phyloP scores from a whole-genome alignment of 2,113 vertebrate species.

The Peromyscus maniculatus region DNA sequence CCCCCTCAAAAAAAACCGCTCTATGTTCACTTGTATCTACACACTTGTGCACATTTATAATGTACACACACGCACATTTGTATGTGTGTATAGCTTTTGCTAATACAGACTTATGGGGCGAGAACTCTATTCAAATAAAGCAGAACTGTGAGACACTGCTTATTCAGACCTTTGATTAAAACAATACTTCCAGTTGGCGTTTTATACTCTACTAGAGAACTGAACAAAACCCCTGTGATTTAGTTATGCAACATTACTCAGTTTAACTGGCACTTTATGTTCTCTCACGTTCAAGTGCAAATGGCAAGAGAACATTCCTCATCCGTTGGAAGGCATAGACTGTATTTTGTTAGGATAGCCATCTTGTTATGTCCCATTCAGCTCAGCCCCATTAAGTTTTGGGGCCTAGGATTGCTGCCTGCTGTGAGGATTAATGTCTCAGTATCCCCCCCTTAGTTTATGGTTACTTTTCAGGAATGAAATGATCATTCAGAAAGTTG shows the following conservation, averaged over 20 bases:
- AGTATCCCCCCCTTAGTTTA: slow-evolving; percentile 74
- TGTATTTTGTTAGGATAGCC: slow-evolving; percentile 82
- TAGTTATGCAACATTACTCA: slow-evolving; percentile 80
- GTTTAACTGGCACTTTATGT: slow-evolving; percentile 81
- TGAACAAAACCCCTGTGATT: slow-evolving; percentile 74
- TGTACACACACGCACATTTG: background rate
- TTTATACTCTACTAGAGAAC: slow-evolving; percentile 70
- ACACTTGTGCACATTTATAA: background rate
- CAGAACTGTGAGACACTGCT: slow-evolving; percentile 55
- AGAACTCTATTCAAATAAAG: slow-evolving; percentile 29
- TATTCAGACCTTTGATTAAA: slow-evolving; percentile 80
- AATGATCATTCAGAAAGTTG: slow-evolving; percentile 87
- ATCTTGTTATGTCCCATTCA: slow-evolving; percentile 82
- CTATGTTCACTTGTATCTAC: background rate
- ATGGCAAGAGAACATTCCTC: slow-evolving; percentile 67
- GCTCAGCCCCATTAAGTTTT: slow-evolving; percentile 85
- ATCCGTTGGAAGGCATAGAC: slow-evolving; percentile 41
- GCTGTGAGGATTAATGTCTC: slow-evolving; percentile 83
- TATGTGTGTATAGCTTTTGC: slow-evolving; percentile 48
- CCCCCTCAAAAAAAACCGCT: background rate
- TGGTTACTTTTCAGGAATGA: slow-evolving; percentile 86
- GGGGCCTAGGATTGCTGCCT: slow-evolving; percentile 78
- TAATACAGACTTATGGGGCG: slow-evolving; percentile 49
- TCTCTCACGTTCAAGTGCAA: slow-evolving; percentile 65
- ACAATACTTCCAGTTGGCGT: slow-evolving; percentile 75